These are phyloP conservation scores for Tetheella fluctuosa DNA, from an alignment of 2,888 invertebrate species.

Conservation along the genomic window DNA sequence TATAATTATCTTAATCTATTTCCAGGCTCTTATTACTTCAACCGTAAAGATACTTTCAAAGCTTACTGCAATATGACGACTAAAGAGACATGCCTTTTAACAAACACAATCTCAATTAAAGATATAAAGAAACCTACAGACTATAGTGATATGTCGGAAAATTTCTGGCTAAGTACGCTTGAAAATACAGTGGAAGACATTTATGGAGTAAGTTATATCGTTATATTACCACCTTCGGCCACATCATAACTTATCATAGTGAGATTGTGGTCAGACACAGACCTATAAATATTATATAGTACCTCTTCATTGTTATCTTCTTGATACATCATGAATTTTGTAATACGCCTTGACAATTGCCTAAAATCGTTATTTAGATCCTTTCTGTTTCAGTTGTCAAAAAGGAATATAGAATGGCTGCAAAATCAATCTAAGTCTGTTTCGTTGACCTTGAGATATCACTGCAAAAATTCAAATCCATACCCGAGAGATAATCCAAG, in stretches of 20 bases:
- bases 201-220: neutral
- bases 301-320: too few species aligned
- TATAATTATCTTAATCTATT: neutral
- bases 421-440: constrained; percentile 26
- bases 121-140: too few species aligned
- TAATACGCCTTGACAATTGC: too few species aligned
- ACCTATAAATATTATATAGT: too few species aligned
- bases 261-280: too few species aligned
- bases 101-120: neutral
- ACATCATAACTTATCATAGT: too few species aligned
- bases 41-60: neutral
- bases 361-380: too few species aligned
- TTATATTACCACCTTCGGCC: too few species aligned
- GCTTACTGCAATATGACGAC: neutral
- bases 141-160: neutral
- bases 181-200: neutral
- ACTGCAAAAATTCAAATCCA: constrained; percentile 38
- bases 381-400: neutral
- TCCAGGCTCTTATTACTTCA: neutral
- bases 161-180: neutral
- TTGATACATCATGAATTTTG: too few species aligned
- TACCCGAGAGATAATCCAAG: constrained; percentile 8
- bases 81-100: neutral
- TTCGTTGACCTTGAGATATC: constrained; percentile 35
- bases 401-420: constrained; percentile 26